Percentiles rank a stretch among this genome's conserved stretches.
These are phyloP conservation scores for Lynx canadensis DNA, from an alignment of 2,113 vertebrate species.

Conservation along the genomic window DNA sequence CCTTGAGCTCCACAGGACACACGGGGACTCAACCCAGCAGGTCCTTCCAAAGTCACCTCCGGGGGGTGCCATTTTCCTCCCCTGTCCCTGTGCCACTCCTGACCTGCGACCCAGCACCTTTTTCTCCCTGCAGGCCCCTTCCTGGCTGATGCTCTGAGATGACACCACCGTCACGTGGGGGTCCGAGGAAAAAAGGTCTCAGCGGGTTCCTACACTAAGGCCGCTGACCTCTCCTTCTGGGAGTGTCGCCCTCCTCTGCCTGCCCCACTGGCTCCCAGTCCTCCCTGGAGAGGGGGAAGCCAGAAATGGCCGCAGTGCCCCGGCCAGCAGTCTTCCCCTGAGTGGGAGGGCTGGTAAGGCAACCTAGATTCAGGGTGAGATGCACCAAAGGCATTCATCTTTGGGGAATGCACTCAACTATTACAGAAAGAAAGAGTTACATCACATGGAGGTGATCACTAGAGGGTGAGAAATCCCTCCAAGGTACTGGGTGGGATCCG, in stretches of 20 bases:
- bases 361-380: neutral
- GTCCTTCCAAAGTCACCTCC: neutral
- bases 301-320: neutral
- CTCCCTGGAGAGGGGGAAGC: neutral
- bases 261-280: too few relatives aligned
- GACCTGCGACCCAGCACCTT: neutral
- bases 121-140: neutral
- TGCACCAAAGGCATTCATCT: too few relatives aligned
- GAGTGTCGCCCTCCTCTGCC: neutral
- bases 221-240: neutral
- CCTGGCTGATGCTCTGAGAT: neutral
- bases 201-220: neutral
- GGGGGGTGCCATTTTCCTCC: neutral
- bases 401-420: neutral
- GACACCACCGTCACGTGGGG: neutral
- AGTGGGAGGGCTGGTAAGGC: neutral
- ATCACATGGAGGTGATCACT: neutral
- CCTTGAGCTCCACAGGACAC: neutral
- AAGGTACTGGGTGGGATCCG: neutral
- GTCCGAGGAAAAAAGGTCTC: neutral
- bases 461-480: accelerated
- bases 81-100: neutral
- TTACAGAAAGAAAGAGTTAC: neutral
- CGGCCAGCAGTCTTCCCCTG: accelerated
- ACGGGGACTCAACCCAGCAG: neutral